Percentiles rank a stretch among this genome's conserved stretches.
phyloP scores from a whole-genome alignment of 2,113 vertebrate genomes.

The Nothocercus nigrocapillus region DNA sequence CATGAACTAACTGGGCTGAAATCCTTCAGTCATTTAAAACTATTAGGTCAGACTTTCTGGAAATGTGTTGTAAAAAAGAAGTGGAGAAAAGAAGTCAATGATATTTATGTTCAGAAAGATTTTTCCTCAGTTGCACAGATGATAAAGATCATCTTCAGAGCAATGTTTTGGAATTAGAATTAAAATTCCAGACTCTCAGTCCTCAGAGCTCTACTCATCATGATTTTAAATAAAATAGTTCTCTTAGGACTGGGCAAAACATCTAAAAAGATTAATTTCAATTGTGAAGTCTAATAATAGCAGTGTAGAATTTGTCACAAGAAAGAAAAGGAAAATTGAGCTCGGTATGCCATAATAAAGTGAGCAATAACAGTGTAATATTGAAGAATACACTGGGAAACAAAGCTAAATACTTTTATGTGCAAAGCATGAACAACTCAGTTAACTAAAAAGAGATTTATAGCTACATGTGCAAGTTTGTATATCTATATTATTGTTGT shows the following conservation, averaged over 20 bases:
- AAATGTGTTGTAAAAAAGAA: background rate
- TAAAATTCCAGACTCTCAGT: background rate
- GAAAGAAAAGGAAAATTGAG: background rate
- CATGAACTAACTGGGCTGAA: background rate
- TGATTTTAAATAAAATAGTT: constrained; percentile 32
- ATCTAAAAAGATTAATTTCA: constrained; percentile 45
- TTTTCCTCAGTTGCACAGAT: background rate
- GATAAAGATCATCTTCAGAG: background rate
- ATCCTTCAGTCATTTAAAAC: background rate
- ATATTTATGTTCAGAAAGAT: background rate
- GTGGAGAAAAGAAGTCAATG: background rate
- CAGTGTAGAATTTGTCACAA: background rate
- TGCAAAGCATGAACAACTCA: background rate
- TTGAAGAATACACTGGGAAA: background rate
- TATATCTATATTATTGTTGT: background rate
- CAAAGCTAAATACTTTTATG: background rate
- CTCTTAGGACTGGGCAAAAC: background rate
- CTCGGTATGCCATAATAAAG: background rate
- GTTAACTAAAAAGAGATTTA: background rate
- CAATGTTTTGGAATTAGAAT: background rate
- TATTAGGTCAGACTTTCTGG: background rate
- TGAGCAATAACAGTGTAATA: background rate
- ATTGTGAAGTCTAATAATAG: constrained; percentile 47
- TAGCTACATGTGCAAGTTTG: background rate
- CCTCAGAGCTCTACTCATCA: background rate